phyloP scores from a whole-genome alignment of 2,113 vertebrate species.

The Ochotona curzoniae region DNA sequence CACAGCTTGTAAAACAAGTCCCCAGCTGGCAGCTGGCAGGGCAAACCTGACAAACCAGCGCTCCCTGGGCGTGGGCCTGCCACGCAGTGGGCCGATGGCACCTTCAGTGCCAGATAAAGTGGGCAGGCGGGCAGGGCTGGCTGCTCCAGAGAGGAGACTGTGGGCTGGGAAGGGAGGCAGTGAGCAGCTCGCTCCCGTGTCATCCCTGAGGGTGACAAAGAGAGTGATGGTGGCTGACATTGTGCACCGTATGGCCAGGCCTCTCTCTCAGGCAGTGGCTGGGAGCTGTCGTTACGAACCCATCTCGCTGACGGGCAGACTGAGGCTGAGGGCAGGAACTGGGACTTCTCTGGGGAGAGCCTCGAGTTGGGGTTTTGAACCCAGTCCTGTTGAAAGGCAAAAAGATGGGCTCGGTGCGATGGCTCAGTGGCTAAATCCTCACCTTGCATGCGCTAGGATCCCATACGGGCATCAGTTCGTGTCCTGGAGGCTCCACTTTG shows the following conservation, averaged over 20 bases:
- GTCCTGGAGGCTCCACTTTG: too few species aligned
- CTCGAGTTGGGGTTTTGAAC: neutral
- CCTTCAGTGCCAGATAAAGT: conserved; percentile 9
- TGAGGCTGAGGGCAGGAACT: neutral
- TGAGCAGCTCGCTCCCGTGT: neutral
- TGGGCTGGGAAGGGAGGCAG: neutral
- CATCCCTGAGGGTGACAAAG: neutral
- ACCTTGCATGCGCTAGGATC: too few species aligned
- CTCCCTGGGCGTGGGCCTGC: conserved; percentile 28
- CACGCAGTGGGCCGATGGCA: neutral
- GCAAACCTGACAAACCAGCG: conserved; percentile 73
- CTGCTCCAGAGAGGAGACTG: neutral
- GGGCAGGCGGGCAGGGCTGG: neutral
- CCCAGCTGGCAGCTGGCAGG: neutral
- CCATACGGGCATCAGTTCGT: too few species aligned
- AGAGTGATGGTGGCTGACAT: neutral
- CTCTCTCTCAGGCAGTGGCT: too few species aligned
- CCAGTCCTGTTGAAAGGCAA: neutral
- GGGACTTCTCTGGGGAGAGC: neutral
- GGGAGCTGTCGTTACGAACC: neutral
- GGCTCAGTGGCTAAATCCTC: too few species aligned
- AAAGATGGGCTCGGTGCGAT: too few species aligned
- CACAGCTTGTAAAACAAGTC: conserved; percentile 59
- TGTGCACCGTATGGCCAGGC: too few species aligned
- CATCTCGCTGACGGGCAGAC: neutral